Conservation (phyloP, 2,113 vertebrate species). For the Brachyhypopomus occidentalis region DNA sequence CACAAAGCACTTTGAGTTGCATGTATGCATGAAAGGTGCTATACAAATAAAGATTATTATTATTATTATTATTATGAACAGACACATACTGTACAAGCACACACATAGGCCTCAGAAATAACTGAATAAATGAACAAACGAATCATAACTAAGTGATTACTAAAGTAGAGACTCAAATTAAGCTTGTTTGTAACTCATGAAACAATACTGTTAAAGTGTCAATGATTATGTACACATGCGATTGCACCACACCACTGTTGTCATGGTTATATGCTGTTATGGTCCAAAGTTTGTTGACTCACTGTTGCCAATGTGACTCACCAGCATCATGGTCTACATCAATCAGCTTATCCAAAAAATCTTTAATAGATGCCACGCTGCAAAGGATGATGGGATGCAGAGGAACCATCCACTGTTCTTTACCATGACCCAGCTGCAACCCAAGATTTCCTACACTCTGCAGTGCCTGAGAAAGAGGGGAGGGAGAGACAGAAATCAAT, state of each 20-base stretch:
- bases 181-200: too few relatives aligned
- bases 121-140: too few relatives aligned
- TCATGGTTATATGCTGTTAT: background rate
- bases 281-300: conserved; percentile 27
- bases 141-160: too few relatives aligned
- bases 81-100: too few relatives aligned
- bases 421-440: conserved; percentile 87
- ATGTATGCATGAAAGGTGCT: too few relatives aligned
- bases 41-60: too few relatives aligned
- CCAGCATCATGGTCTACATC: conserved; percentile 77
- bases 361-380: conserved; percentile 77
- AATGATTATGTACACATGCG: background rate
- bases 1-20: too few relatives aligned
- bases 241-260: background rate
- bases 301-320: conserved; percentile 66
- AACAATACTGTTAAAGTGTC: too few relatives aligned
- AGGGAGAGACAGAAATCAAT: conserved; percentile 8
- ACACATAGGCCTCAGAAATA: too few relatives aligned
- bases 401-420: conserved; percentile 91
- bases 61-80: too few relatives aligned
- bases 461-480: conserved; percentile 72
- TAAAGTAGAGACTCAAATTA: too few relatives aligned
- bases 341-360: conserved; percentile 85
- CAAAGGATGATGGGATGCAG: conserved; percentile 84
- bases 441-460: conserved; percentile 92